Evolutionary conservation across 2,797 vertebrate species (phyloP).

Genomic region (Pogoniulus pusillus): DNA sequence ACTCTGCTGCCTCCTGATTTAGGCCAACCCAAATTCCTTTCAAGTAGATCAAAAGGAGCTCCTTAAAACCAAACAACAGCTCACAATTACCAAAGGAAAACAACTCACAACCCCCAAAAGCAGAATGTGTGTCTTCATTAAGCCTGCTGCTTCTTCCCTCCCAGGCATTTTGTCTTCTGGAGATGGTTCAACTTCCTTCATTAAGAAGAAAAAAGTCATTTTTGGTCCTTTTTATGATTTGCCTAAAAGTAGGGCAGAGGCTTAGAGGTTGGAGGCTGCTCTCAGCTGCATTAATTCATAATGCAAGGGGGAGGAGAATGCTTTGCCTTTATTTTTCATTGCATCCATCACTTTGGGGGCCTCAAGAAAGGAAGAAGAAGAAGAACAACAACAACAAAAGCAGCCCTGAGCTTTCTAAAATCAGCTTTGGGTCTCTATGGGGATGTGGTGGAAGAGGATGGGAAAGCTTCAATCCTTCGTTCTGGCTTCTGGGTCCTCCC

Average conservation of each 20-base stretch:
- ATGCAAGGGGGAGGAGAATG: slow-evolving; percentile 9
- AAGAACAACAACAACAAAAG: too few species aligned
- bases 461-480: rapidly evolving
- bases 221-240: not conserved
- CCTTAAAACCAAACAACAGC: not conserved
- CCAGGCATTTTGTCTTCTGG: slow-evolving; percentile 9
- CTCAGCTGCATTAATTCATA: slow-evolving; percentile 22
- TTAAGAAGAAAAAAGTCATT: not conserved
- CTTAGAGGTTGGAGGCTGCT: not conserved
- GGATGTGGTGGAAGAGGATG: not conserved
- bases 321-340: not conserved
- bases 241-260: slow-evolving; percentile 33
- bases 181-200: not conserved
- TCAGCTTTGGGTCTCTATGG: not conserved
- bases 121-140: not conserved
- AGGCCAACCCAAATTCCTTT: not conserved
- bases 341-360: not conserved
- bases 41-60: not conserved
- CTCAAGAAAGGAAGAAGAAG: not conserved
- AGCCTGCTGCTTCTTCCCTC: not conserved
- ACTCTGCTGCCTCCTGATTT: not conserved
- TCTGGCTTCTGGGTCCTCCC: not conserved
- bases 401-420: not conserved
- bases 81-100: too few species aligned
- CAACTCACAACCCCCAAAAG: not conserved